Conservation (phyloP, 2,888 invertebrate species). For the Hyposoter dolosus region DNA sequence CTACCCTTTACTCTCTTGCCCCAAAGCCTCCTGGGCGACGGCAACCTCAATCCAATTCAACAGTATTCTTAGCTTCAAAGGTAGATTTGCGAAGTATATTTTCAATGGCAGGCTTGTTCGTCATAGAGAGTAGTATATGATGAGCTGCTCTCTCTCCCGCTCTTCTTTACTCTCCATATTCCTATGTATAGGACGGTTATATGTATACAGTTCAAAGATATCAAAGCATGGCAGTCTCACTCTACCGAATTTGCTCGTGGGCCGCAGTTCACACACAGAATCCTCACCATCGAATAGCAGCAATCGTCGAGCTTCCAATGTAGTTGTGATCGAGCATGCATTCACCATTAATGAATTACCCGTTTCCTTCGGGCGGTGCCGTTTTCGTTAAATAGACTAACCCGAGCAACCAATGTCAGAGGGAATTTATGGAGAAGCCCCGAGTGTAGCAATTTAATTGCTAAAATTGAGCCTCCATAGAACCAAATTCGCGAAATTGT, state of each 20-base stretch:
- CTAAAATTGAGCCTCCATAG: slow-evolving; percentile 37
- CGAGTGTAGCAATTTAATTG: slow-evolving; percentile 37
- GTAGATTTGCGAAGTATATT: slow-evolving; percentile 67
- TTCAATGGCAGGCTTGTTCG: slow-evolving; percentile 65
- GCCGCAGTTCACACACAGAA: slow-evolving; percentile 54
- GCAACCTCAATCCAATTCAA: slow-evolving; percentile 64
- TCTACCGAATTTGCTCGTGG: slow-evolving; percentile 52
- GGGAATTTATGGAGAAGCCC: slow-evolving; percentile 33
- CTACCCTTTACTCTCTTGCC: slow-evolving; percentile 22
- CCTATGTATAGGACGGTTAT: neutral
- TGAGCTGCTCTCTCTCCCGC: slow-evolving; percentile 21
- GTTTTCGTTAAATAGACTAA: neutral
- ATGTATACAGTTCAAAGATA: slow-evolving; percentile 38
- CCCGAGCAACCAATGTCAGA: slow-evolving; percentile 1
- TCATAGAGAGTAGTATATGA: slow-evolving; percentile 37
- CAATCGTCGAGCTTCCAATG: slow-evolving; percentile 39
- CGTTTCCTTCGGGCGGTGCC: slow-evolving; percentile 22
- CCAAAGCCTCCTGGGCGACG: slow-evolving; percentile 40
- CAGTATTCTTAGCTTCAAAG: slow-evolving; percentile 71
- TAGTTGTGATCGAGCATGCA: slow-evolving; percentile 44
- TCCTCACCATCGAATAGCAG: slow-evolving; percentile 45
- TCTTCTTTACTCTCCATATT: neutral
- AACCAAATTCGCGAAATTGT: slow-evolving; percentile 13
- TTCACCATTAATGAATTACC: slow-evolving; percentile 54
- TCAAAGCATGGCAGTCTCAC: slow-evolving; percentile 54